Percentiles rank a stretch among this genome's conserved stretches.
phyloP scores from a whole-genome alignment of 2,113 vertebrate genomes.

The Acrocephalus kingi region DNA sequence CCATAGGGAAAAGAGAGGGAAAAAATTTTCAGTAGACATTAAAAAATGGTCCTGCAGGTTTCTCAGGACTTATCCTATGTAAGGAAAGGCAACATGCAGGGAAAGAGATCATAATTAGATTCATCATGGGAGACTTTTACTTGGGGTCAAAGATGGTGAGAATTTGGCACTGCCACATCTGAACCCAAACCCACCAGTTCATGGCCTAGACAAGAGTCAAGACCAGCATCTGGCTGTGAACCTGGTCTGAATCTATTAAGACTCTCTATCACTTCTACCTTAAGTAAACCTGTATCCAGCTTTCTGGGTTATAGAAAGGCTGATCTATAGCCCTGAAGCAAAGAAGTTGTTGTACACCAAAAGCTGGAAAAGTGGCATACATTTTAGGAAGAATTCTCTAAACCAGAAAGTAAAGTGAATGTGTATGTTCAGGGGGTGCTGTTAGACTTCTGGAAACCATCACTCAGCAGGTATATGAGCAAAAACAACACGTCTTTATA shows the following conservation, averaged over 20 bases:
- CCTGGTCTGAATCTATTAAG: background rate
- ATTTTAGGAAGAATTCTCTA: background rate
- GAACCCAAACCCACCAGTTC: background rate
- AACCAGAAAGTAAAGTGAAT: background rate
- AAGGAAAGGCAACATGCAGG: background rate
- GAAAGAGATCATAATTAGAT: background rate
- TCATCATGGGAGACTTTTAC: background rate
- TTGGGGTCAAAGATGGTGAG: background rate
- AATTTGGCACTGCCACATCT: background rate
- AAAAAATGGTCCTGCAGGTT: background rate
- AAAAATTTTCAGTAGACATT: background rate
- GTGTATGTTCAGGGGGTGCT: background rate
- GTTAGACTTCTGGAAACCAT: slow-evolving; percentile 35
- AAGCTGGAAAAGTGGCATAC: background rate
- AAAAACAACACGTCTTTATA: slow-evolving; percentile 49
- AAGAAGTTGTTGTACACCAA: background rate
- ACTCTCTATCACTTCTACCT: background rate
- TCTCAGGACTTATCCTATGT: background rate
- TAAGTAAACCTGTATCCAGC: background rate
- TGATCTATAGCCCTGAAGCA: background rate
- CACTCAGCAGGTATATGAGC: slow-evolving; percentile 15
- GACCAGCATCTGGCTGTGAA: background rate
- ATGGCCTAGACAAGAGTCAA: background rate
- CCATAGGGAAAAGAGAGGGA: background rate
- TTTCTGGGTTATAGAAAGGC: background rate